These are phyloP conservation scores for Drosophila repleta DNA, from an alignment of 1,140 invertebrate genomes.

Conservation along the genomic window DNA sequence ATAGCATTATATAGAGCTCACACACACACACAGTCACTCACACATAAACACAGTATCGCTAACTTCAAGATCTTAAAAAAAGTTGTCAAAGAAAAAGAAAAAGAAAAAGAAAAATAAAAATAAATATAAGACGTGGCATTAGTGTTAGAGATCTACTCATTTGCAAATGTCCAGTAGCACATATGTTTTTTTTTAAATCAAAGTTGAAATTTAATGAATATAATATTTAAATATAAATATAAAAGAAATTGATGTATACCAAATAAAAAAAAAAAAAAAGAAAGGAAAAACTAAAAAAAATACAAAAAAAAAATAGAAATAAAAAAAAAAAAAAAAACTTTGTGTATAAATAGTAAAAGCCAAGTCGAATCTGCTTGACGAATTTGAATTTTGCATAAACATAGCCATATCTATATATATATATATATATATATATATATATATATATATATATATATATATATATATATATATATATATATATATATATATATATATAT, in stretches of 20 bases:
- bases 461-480: constrained; percentile 19
- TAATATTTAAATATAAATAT: constrained; percentile 5
- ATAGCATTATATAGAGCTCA: not conserved
- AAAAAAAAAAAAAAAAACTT: constrained; percentile 21
- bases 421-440: constrained; percentile 12
- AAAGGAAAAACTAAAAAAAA: constrained; percentile 6
- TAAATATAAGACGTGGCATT: constrained; percentile 18
- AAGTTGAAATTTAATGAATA: constrained; percentile 38
- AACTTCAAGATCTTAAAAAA: not conserved
- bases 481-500: constrained; percentile 10
- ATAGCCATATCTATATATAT: constrained; percentile 20
- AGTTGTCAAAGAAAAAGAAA: constrained; percentile 20
- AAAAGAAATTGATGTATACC: constrained; percentile 67
- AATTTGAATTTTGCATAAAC: constrained; percentile 43
- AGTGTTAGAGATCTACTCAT: constrained; percentile 33
- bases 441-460: constrained; percentile 5
- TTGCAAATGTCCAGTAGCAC: constrained; percentile 70
- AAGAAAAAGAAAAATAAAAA: too few relatives aligned
- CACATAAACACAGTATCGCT: not conserved
- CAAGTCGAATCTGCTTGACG: constrained; percentile 43
- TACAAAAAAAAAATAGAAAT: too few relatives aligned
- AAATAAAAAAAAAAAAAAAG: constrained; percentile 17
- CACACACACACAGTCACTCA: constrained; percentile 9
- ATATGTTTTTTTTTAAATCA: constrained; percentile 56
- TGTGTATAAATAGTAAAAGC: constrained; percentile 66